phyloP scores from a whole-genome alignment of 2,113 vertebrate species.

The Chelonoidis abingdonii region DNA sequence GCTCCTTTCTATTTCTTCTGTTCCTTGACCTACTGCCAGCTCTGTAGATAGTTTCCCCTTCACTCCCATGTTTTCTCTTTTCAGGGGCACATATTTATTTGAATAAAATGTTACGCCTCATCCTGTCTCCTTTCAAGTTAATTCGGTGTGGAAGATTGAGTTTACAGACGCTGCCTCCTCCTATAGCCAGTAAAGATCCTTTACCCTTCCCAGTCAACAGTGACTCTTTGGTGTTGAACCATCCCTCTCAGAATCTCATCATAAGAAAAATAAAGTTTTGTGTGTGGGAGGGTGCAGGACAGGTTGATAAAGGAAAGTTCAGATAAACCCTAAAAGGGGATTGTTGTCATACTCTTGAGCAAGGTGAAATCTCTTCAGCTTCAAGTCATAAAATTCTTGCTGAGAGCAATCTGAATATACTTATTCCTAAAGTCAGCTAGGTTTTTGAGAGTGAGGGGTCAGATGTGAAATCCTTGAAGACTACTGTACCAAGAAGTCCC shows the following conservation, averaged over 20 bases:
- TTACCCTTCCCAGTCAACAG: background rate
- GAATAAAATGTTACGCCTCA: background rate
- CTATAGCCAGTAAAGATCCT: background rate
- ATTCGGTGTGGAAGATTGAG: background rate
- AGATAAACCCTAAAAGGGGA: background rate
- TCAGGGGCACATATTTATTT: background rate
- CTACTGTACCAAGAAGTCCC: background rate
- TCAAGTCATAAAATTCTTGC: background rate
- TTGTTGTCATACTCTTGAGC: background rate
- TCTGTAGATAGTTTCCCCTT: background rate
- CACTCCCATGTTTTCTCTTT: background rate
- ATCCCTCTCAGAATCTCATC: background rate
- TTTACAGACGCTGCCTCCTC: background rate
- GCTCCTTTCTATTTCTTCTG: background rate
- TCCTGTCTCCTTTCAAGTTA: background rate
- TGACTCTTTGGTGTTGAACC: background rate
- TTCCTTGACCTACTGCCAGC: background rate
- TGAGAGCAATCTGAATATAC: background rate
- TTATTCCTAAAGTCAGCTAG: background rate
- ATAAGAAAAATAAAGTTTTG: background rate
- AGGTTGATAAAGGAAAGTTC: fast-evolving
- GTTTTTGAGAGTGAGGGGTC: background rate
- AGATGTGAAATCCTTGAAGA: background rate
- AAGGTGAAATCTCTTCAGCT: background rate
- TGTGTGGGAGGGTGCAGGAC: background rate